These are phyloP conservation scores for Cherax destructor DNA, from an alignment of 1,140 invertebrate genomes.

Conservation along the genomic window DNA sequence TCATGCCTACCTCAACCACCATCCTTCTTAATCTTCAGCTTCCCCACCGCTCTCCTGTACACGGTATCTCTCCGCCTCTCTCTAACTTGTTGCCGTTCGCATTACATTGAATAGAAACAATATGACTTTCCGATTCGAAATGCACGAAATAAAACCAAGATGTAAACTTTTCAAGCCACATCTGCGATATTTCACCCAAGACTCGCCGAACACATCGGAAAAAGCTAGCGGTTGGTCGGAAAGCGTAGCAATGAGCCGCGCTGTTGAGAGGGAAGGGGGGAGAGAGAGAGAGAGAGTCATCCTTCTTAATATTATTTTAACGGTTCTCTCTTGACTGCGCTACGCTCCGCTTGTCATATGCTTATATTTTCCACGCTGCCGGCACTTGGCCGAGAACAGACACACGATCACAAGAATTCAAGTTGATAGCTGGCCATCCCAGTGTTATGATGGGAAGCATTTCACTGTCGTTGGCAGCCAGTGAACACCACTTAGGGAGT, in stretches of 20 bases:
- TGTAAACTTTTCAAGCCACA: too few species aligned
- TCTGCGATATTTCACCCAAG: too few species aligned
- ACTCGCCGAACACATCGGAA: too few species aligned
- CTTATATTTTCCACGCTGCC: slow-evolving; percentile 49
- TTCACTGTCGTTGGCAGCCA: background rate
- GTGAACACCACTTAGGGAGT: too few species aligned
- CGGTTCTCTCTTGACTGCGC: slow-evolving; percentile 40
- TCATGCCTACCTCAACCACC: too few species aligned
- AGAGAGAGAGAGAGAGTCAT: slow-evolving; percentile 32
- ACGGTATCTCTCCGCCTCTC: too few species aligned
- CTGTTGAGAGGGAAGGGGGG: slow-evolving; percentile 28
- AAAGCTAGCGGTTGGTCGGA: background rate
- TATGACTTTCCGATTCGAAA: too few species aligned
- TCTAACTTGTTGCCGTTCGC: too few species aligned
- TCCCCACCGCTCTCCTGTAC: too few species aligned
- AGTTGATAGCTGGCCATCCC: background rate
- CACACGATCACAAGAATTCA: background rate
- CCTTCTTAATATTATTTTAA: slow-evolving; percentile 63
- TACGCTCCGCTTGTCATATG: slow-evolving; percentile 52
- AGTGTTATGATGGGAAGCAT: background rate
- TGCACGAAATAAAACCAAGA: too few species aligned
- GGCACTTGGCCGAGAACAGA: background rate
- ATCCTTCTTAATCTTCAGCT: too few species aligned
- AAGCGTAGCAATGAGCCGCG: slow-evolving; percentile 50
- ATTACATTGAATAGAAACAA: too few species aligned